A percentile compares a stretch with the other conserved stretches of the same genome.
Conservation (phyloP, 2,797 vertebrate genomes). For the Pteronotus mesoamericanus region DNA sequence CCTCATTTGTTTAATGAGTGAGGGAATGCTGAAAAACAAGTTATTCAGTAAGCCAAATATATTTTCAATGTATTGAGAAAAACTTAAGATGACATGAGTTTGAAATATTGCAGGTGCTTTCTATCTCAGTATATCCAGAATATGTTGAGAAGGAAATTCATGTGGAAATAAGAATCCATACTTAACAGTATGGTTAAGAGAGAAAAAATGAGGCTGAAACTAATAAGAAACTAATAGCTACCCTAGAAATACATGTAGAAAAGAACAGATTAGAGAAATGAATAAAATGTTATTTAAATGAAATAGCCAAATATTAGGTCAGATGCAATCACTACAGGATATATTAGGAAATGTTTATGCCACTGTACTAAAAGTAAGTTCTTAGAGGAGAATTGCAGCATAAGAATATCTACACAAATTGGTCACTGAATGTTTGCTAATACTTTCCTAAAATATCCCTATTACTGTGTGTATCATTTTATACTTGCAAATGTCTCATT, state of each 20-base stretch:
- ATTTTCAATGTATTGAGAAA: not conserved
- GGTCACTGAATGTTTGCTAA: not conserved
- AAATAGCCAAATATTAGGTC: not conserved
- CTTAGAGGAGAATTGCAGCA: not conserved
- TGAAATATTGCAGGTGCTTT: not conserved
- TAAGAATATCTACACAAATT: not conserved
- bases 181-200: not conserved
- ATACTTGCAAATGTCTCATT: not conserved
- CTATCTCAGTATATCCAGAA: not conserved
- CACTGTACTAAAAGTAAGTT: not conserved
- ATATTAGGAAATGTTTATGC: not conserved
- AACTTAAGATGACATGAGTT: not conserved
- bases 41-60: not conserved
- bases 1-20: not conserved
- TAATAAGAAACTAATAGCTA: not conserved
- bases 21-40: not conserved
- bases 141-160: not conserved
- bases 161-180: not conserved
- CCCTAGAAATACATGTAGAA: not conserved
- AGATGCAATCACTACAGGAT: not conserved
- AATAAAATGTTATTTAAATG: not conserved
- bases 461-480: slow-evolving; percentile 17
- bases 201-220: not conserved
- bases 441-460: not conserved
- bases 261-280: not conserved